Percentiles rank a stretch among this genome's conserved stretches.
Conservation (phyloP, 2,888 invertebrate species). For the Andrena dorsata region DNA sequence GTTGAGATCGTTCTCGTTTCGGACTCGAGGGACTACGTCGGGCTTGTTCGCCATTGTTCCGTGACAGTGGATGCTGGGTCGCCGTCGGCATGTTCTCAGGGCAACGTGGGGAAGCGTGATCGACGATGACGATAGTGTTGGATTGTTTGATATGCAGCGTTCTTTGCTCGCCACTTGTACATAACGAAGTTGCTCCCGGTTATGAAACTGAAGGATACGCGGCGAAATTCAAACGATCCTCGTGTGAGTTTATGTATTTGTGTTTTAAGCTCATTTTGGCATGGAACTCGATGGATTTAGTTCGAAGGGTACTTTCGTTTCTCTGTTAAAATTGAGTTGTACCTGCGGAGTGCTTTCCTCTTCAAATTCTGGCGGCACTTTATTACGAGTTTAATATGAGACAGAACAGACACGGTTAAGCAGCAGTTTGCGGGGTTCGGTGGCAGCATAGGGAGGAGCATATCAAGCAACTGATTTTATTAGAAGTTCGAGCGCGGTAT, state of each 20-base stretch:
- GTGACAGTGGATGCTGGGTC: background rate
- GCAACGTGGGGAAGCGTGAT: background rate
- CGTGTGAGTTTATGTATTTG: too few relatives aligned
- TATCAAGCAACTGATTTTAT: background rate
- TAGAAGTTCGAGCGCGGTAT: conserved; percentile 12
- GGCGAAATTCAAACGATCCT: too few relatives aligned
- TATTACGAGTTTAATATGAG: too few relatives aligned
- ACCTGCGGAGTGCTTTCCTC: too few relatives aligned
- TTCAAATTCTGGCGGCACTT: too few relatives aligned
- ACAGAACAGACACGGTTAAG: too few relatives aligned
- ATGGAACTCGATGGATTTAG: too few relatives aligned
- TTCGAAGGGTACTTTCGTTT: too few relatives aligned
- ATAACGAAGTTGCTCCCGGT: background rate
- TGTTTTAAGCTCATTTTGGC: too few relatives aligned
- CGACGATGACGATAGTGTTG: background rate
- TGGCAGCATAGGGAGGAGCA: background rate
- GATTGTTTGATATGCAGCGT: conserved; percentile 6
- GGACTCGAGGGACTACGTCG: background rate
- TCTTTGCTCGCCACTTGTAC: background rate
- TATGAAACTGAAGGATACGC: background rate
- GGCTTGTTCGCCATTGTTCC: conserved; percentile 7
- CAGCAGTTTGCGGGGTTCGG: too few relatives aligned
- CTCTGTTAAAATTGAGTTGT: too few relatives aligned
- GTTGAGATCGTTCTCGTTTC: conserved; percentile 54
- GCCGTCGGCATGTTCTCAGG: conserved; percentile 31